Evolutionary conservation across 2,797 vertebrate species (phyloP), one percentile per base, ranked within the genome.

Genomic region (Helarctos malayanus): DNA sequence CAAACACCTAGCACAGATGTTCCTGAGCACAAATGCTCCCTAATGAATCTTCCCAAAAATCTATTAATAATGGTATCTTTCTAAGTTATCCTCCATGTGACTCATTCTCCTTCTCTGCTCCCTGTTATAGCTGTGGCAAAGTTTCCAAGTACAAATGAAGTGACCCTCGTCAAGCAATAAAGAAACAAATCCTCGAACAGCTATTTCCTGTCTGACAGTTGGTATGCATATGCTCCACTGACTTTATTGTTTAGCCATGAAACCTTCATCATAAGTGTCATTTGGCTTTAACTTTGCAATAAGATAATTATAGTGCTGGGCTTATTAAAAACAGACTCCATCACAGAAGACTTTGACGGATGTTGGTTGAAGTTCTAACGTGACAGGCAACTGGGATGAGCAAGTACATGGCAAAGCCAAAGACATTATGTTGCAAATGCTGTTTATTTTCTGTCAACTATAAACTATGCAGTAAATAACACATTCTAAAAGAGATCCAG

Each of bases 361-460:
- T 99, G 98, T 13, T 89, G 96, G 97, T 56, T 71, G 82, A 97
- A 96, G 98, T 8, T 88, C 79, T 92, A 80, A 98, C 95, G 76
- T 98, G 98, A 99, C 98, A 98, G 98, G 97, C 84, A 94, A 97
- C 98, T 12, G 86, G 97, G 95, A 98, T 98, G 98, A 99, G 98
- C 98, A 97, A 99, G 98, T 98, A 96, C 96, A 95, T 32, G 78
- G n/a, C 85, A 96, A 95, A 59, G 89, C 98, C 98, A 98, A 98
- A 94, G 94, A 98, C 78, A 79, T 98, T 99, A 98, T 91, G 75
- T 71, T 98, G 98, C 98, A 98, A 98, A 98, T 98, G 98, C 98
- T 99, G 99, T 98, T 99, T 99, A 99, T 99, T 98, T 98, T 97
- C 98, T 98, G 98, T 98, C 99, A 98, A 97, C 96, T 98, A 96